Evolutionary conservation across 2,888 invertebrate genomes (phyloP).

Genomic region (Himalopsyche japonica): DNA sequence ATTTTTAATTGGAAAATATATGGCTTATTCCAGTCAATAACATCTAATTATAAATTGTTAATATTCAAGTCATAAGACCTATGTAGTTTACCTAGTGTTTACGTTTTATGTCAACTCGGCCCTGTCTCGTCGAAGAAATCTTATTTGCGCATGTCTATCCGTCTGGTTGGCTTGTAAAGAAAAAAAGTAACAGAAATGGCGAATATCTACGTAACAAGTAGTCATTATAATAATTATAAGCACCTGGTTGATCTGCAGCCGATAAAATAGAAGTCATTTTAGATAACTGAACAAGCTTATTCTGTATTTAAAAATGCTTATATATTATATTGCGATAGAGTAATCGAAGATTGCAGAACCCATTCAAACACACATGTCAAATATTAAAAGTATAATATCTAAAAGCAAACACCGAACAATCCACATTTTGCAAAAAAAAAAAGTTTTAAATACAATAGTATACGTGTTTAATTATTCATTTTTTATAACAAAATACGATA

Average conservation of each 20-base stretch:
- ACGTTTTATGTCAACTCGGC: not conserved
- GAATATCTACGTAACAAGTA: not conserved
- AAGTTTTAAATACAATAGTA: too few species aligned
- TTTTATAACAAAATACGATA: too few species aligned
- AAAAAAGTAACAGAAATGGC: not conserved
- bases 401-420: too few species aligned
- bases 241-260: not conserved
- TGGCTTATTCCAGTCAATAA: too few species aligned
- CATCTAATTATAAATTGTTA: not conserved
- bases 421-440: too few species aligned
- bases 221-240: not conserved
- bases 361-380: too few species aligned
- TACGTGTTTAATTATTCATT: too few species aligned
- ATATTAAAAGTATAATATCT: too few species aligned
- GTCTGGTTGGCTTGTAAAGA: not conserved
- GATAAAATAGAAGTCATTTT: not conserved
- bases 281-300: not conserved
- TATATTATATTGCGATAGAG: too few species aligned
- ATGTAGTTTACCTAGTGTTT: not conserved
- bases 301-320: too few species aligned
- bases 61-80: not conserved
- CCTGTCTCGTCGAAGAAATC: not conserved
- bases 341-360: too few species aligned
- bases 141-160: not conserved
- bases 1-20: too few species aligned